Evolutionary conservation across 2,797 vertebrate genomes (phyloP).

Genomic region (Gouania willdenowi): DNA sequence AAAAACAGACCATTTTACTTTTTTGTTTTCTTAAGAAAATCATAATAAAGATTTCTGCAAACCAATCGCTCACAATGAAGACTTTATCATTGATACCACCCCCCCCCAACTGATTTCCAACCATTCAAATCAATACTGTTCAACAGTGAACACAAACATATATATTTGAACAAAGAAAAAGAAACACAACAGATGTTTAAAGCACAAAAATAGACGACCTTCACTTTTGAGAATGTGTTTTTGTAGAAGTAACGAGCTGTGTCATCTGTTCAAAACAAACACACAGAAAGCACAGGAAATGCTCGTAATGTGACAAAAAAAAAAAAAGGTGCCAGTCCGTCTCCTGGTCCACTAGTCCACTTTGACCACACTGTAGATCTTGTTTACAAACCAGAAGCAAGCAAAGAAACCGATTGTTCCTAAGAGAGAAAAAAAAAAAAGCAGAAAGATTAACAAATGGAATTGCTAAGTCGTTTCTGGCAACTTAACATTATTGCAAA

Average conservation of each 20-base stretch:
- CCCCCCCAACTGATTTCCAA: conserved; percentile 48
- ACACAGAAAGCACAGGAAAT: conserved; percentile 26
- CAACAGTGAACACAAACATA: conserved; percentile 56
- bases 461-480: too few species aligned
- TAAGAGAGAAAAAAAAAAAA: conserved; percentile 46
- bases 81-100: conserved; percentile 53
- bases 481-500: too few species aligned
- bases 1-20: conserved; percentile 41
- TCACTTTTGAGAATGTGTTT: conserved; percentile 42
- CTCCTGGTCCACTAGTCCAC: conserved; percentile 84
- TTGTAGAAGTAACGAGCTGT: too few species aligned
- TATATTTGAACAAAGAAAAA: conserved; percentile 24
- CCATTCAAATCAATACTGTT: conserved; percentile 53
- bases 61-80: conserved; percentile 32
- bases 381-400: conserved; percentile 99
- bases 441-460: background rate
- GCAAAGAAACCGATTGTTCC: conserved; percentile 98
- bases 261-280: conserved; percentile 18
- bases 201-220: conserved; percentile 65
- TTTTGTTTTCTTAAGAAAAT: conserved; percentile 46
- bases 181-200: conserved; percentile 56
- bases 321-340: conserved; percentile 23
- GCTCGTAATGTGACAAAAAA: conserved; percentile 22
- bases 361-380: conserved; percentile 99
- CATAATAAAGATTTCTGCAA: conserved; percentile 37